phyloP scores from a whole-genome alignment of 2,113 vertebrate species.

The Pluvianellus socialis region DNA sequence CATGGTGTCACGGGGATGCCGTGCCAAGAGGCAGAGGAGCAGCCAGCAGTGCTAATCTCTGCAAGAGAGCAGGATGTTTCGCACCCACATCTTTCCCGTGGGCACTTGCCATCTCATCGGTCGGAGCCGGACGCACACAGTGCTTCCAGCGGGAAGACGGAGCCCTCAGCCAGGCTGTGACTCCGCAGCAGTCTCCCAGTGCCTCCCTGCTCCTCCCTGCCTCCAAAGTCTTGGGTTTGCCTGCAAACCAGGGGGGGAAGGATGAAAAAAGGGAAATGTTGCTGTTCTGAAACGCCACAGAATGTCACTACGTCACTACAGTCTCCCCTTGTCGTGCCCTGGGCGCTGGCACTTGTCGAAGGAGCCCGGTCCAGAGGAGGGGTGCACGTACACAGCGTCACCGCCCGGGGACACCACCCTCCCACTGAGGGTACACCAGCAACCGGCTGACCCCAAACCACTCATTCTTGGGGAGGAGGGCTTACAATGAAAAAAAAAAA shows the following conservation, averaged over 20 bases:
- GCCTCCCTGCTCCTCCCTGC: too few relatives aligned
- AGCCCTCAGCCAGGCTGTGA: not conserved
- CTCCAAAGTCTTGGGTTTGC: not conserved
- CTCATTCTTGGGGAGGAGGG: not conserved
- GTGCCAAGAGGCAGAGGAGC: not conserved
- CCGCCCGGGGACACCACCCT: not conserved
- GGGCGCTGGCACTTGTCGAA: not conserved
- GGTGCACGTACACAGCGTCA: not conserved
- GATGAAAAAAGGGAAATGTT: not conserved
- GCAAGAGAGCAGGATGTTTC: not conserved
- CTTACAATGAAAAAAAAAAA: not conserved
- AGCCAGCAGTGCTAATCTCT: not conserved
- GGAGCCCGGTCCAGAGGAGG: not conserved
- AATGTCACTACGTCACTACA: fast-evolving
- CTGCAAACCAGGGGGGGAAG: not conserved
- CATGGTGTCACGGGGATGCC: fast-evolving
- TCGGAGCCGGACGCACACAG: fast-evolving
- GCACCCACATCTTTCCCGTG: not conserved
- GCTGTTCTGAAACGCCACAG: not conserved
- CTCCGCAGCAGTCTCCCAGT: not conserved
- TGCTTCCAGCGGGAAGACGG: not conserved
- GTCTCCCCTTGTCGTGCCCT: not conserved
- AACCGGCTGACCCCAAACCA: not conserved
- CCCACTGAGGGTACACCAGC: not conserved
- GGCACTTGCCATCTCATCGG: not conserved